These are phyloP conservation scores for Hydrophis major DNA, from an alignment of 2,797 vertebrate species.

Conservation along the genomic window DNA sequence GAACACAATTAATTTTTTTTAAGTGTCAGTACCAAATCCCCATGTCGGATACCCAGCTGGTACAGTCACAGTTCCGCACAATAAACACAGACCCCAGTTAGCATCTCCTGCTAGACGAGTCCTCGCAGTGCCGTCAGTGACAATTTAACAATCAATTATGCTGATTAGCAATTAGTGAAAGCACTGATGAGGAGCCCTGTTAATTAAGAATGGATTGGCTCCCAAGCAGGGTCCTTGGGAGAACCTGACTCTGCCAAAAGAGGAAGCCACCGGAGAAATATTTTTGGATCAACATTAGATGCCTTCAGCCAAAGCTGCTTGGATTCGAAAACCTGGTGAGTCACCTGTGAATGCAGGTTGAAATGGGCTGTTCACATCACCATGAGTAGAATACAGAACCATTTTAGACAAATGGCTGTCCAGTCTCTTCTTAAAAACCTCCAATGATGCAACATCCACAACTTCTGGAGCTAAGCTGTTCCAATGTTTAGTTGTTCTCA, in stretches of 20 bases:
- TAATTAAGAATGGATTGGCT: constrained; percentile 27
- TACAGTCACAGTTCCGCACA: background rate
- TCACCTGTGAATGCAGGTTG: background rate
- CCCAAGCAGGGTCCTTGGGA: background rate
- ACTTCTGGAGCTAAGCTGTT: background rate
- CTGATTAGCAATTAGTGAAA: constrained; percentile 21
- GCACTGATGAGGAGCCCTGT: constrained; percentile 4
- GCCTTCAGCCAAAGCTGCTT: background rate
- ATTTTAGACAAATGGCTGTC: too few relatives aligned
- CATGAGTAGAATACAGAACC: background rate
- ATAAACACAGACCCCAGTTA: background rate
- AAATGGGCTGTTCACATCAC: background rate
- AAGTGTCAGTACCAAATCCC: background rate
- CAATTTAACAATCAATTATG: constrained; percentile 31
- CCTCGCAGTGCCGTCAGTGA: background rate
- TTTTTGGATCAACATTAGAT: background rate
- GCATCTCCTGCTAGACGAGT: background rate
- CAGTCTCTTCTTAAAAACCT: background rate
- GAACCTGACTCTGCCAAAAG: background rate
- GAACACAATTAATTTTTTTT: background rate
- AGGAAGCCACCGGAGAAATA: background rate
- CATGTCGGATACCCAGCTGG: background rate
- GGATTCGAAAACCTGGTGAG: background rate
- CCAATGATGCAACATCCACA: too few relatives aligned
- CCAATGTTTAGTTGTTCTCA: background rate